These are phyloP conservation scores for Procambarus virginalis DNA, from an alignment of 1,140 invertebrate species.

Conservation along the genomic window DNA sequence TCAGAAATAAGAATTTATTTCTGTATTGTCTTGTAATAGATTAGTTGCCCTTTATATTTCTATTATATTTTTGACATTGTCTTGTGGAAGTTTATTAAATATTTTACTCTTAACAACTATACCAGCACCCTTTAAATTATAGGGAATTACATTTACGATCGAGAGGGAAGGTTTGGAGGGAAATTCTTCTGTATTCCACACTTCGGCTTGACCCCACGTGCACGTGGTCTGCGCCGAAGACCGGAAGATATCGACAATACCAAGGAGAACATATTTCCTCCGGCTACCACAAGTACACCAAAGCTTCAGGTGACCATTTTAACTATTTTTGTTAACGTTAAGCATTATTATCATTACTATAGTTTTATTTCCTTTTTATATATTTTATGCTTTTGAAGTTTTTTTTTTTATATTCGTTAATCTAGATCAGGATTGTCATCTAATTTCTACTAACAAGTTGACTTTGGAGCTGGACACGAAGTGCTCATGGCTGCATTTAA, in stretches of 20 bases:
- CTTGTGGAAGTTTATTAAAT: too few relatives aligned
- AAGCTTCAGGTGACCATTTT: slow-evolving; percentile 14
- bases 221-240: slow-evolving; percentile 13
- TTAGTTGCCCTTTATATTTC: too few relatives aligned
- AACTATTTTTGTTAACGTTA: background rate
- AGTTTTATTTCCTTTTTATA: background rate
- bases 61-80: too few relatives aligned
- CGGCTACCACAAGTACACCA: slow-evolving; percentile 7
- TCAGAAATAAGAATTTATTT: too few relatives aligned
- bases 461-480: too few relatives aligned
- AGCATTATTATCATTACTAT: background rate
- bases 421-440: too few relatives aligned
- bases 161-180: slow-evolving; percentile 82
- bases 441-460: too few relatives aligned
- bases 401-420: too few relatives aligned
- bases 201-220: slow-evolving; percentile 73
- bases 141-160: slow-evolving; percentile 84
- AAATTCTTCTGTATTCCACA: slow-evolving; percentile 89
- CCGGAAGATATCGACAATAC: slow-evolving; percentile 49
- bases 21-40: too few relatives aligned
- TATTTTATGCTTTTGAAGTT: too few relatives aligned
- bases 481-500: too few relatives aligned
- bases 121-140: background rate
- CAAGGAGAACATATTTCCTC: slow-evolving; percentile 57
- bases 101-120: background rate